Conservation (phyloP, 2,113 vertebrate genomes). For the Bungarus multicinctus region DNA sequence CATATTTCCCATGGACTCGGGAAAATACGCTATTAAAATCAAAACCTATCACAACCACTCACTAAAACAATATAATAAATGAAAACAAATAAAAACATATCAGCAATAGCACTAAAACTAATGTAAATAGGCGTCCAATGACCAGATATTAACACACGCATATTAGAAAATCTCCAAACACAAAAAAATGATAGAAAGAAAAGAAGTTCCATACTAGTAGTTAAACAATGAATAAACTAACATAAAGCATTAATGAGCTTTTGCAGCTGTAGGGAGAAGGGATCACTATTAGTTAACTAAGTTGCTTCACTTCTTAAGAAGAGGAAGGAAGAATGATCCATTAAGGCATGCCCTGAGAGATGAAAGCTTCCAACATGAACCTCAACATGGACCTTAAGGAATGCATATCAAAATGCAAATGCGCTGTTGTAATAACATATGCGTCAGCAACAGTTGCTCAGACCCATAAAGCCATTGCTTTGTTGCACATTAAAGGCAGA, state of each 20-base stretch:
- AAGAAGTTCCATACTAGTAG: neutral
- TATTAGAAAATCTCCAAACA: neutral
- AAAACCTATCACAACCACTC: neutral
- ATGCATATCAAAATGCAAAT: slow-evolving; percentile 16
- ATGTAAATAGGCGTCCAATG: neutral
- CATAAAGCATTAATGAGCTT: neutral
- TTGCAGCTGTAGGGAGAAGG: neutral
- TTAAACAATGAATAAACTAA: neutral
- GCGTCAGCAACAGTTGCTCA: neutral
- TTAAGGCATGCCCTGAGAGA: neutral
- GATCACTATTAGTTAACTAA: neutral
- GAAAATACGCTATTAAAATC: neutral
- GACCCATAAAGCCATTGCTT: neutral
- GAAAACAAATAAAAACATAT: neutral
- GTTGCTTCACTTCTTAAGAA: neutral
- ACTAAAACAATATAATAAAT: neutral
- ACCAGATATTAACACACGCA: neutral
- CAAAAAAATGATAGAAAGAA: neutral
- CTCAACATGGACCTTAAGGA: neutral
- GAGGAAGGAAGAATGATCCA: neutral
- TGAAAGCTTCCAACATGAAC: neutral
- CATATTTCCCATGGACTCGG: neutral
- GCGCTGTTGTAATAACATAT: neutral
- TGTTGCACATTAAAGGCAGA: neutral
- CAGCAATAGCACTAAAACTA: neutral